phyloP scores from a whole-genome alignment of 2,113 vertebrate genomes.

The Takifugu flavidus region DNA sequence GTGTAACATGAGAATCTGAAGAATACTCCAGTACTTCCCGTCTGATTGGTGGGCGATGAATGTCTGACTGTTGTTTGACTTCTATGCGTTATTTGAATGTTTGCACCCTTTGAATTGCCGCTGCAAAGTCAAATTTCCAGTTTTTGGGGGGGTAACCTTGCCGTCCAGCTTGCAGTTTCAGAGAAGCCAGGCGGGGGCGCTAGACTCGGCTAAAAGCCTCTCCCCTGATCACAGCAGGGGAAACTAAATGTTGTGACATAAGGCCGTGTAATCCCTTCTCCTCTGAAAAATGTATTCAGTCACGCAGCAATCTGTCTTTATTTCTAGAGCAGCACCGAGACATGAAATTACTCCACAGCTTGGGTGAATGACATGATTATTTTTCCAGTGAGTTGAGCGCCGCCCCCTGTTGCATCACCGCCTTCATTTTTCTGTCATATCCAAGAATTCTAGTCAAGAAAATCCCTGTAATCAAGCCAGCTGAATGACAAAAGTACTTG shows the following conservation, averaged over 20 bases:
- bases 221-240: conserved; percentile 46
- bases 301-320: conserved; percentile 65
- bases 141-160: not conserved
- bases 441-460: no score
- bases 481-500: no score
- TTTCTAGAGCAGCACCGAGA: conserved; percentile 6
- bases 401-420: no score
- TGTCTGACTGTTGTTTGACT: no score
- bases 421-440: no score
- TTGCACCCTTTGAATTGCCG: not conserved
- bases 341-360: conserved; percentile 5
- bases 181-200: conserved; percentile 36
- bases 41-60: not conserved
- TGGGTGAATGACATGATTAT: no score
- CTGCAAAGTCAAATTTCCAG: not conserved
- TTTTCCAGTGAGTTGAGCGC: no score
- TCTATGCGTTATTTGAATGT: not conserved
- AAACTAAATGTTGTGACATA: conserved; percentile 68
- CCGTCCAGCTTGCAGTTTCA: conserved; percentile 4
- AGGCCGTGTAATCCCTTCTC: conserved; percentile 66
- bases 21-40: conserved; percentile 1
- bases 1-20: conserved; percentile 35
- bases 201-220: conserved; percentile 3
- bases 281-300: conserved; percentile 67
- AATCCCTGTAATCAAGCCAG: no score